Conservation (phyloP, 35 echinoderm and acorn worm species). For the Holothuria glaberrima region DNA sequence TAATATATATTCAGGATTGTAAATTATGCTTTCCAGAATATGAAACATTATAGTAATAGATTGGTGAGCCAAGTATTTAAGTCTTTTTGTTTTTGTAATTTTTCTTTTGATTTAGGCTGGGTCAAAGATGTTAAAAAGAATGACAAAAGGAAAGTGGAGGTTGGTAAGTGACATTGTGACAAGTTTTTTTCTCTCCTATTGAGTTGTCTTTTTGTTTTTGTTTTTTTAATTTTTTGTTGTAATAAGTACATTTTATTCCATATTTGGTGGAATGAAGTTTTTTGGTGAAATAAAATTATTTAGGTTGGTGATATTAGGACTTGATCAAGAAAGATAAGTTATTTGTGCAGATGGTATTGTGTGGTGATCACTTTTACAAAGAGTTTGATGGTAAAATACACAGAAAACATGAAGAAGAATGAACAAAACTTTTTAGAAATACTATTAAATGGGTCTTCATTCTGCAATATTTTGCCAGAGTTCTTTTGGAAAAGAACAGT, state of each 20-base stretch:
- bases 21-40: neutral
- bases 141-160: slow-evolving; percentile 71
- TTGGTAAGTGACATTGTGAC: slow-evolving; percentile 54
- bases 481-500: too few relatives aligned
- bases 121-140: slow-evolving; percentile 89
- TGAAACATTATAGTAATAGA: neutral
- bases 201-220: neutral
- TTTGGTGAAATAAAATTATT: too few relatives aligned
- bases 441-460: too few relatives aligned
- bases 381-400: too few relatives aligned
- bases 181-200: neutral
- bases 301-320: too few relatives aligned
- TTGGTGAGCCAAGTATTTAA: neutral
- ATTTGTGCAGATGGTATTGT: too few relatives aligned
- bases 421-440: too few relatives aligned
- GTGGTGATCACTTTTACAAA: too few relatives aligned
- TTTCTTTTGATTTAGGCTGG: slow-evolving; percentile 74
- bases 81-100: neutral
- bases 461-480: too few relatives aligned
- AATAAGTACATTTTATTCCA: neutral
- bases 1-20: neutral
- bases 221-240: neutral
- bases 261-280: too few relatives aligned
- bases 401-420: too few relatives aligned
- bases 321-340: too few relatives aligned